phyloP scores from a whole-genome alignment of 2,888 invertebrate species.

The Balanococcus diminutus region DNA sequence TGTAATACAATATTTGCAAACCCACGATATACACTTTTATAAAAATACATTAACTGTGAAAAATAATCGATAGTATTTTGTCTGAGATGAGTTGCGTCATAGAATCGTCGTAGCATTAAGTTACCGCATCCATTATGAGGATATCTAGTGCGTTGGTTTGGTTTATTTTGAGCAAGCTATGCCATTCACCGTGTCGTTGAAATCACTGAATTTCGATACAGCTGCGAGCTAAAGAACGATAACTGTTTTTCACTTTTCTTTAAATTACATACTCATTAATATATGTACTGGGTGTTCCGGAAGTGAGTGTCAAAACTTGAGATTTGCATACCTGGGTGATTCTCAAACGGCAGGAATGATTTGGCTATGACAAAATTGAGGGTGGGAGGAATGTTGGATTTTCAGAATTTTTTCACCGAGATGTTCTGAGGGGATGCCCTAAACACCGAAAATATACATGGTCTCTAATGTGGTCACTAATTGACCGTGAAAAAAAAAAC shows the following conservation, averaged over 20 bases:
- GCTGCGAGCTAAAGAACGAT: not conserved
- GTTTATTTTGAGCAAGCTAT: not conserved
- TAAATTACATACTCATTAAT: too few relatives aligned
- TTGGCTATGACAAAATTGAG: too few relatives aligned
- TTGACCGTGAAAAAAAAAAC: too few relatives aligned
- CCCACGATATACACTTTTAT: not conserved
- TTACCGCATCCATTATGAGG: conserved; percentile 5
- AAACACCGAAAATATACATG: too few relatives aligned
- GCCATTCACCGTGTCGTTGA: not conserved
- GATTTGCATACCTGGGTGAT: too few relatives aligned
- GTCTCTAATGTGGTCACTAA: too few relatives aligned
- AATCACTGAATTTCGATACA: not conserved
- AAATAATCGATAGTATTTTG: conserved; percentile 10
- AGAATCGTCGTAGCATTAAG: not conserved
- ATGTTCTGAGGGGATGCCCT: too few relatives aligned
- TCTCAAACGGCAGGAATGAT: too few relatives aligned
- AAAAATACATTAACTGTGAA: not conserved
- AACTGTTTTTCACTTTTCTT: not conserved
- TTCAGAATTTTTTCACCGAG: too few relatives aligned
- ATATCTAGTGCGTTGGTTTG: not conserved
- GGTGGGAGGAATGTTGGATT: too few relatives aligned
- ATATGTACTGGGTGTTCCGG: too few relatives aligned
- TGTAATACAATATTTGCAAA: not conserved
- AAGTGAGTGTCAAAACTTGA: too few relatives aligned
- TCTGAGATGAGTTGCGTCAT: conserved; percentile 27